Base-by-base conservation (phyloP, 2,113 vertebrate genomes). In the Nerophis lumbriciformis region DNA sequence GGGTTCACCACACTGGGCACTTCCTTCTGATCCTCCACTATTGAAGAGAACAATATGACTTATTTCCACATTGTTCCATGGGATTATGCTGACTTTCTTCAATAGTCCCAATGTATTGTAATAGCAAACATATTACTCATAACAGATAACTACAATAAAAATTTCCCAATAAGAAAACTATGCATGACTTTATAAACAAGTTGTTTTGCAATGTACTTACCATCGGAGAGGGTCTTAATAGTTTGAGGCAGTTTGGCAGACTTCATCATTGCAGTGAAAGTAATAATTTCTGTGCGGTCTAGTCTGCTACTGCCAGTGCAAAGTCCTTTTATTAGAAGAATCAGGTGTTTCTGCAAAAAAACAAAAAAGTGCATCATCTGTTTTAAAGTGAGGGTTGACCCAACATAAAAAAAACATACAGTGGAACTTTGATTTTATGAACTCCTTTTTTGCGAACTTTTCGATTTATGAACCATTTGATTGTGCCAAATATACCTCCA, bases 231-330 rank as follows among this genome's bases (percentile, higher is more conserved):
- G 0, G 97, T 99, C 90, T 96, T 98, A 81, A 99, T 87, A 3
- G 96, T 99, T 80, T 97, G 95, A 50, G 97, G 97, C 81, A 99
- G 90, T 85, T 97, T 98, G 76, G 97, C 96, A 1, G 97, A 99
- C 72, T 98, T 99, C 97, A 99, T 99, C 97, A 99, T 99, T 0
- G 97, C 97, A 9, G 97, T 99, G 76, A 99, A 99, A 21, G 96
- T 99, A 71, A 99, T 98, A 48, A 99, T 98, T 77, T 99, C 97
- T 0, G 97, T 99, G 44, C 97, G 90, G 83, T 99, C 96, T 56
- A 99, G 85, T 69, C 95, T 93, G 89, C 97, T 99, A 84, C 93
- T 95, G 79, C 96, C 96, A 0, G 94, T 99, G 80, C 97, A 99
- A 71, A 99, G 90, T 69, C 96, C 97, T 86, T 99, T 99, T 86